Evolutionary conservation across 2,113 vertebrate species (phyloP), one percentile per base, ranked within the genome.

Genomic region (Oceanodroma tethys): DNA sequence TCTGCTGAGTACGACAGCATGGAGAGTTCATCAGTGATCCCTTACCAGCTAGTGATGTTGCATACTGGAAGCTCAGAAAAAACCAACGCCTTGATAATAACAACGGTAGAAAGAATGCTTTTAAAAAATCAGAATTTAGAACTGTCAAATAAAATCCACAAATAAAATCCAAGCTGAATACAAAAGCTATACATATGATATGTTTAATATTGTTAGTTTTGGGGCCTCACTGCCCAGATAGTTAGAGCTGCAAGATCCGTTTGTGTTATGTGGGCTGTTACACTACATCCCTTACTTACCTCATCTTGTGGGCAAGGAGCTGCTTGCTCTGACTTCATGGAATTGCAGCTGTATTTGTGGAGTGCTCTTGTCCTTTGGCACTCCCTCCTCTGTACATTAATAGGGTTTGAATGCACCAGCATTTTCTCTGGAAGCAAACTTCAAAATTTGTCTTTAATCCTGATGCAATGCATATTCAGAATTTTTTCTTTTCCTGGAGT

Each of bases 291-390:
- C 86, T 90, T 93, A 70, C 96, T 98, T 96, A 97, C 97, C 92
- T 98, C 97, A 97, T 97, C 97, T 30, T 97, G 97, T 97, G 95
- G 97, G 93, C 97, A 98, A 97, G 94, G 95, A 97, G 93, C 97
- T 98, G 94, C 96, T 97, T 96, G 94, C 60, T 98, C 95, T 98
- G 92, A 96, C 83, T 96, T 98, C 91, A 97, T 96, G 97, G 96
- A 98, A 97, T 29, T 95, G 94, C 96, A 98, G 97, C 97, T 98
- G 97, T 97, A 98, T 98, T 97, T 98, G 97, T 97, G 93, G 96
- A 98, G 97, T 95, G 97, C 91, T 97, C 91, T 96, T 0, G 90
- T 94, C 89, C 90, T 96, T 83, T 97, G 97, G 95, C 96, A 97
- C 94, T 98, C 94, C 88, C 52, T 96, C 74, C 50, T 4, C 94